Evolutionary conservation across 2,888 invertebrate species (phyloP).

Genomic region (Protula sp.): DNA sequence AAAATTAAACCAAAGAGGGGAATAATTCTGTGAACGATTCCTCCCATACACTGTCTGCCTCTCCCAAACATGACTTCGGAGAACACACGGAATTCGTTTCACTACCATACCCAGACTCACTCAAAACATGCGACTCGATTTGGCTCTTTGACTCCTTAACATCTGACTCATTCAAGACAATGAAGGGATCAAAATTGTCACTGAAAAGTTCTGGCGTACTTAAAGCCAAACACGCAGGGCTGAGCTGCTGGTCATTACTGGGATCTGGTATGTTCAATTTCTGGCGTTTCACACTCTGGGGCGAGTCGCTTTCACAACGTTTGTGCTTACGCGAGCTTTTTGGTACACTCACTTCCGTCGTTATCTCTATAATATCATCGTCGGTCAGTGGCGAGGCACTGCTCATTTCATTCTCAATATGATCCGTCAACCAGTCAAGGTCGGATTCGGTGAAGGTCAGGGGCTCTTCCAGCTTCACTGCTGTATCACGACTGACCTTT

Average conservation of each 20-base stretch:
- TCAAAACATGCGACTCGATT: too few species aligned
- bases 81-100: neutral
- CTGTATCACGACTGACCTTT: too few species aligned
- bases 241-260: neutral
- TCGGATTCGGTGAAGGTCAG: neutral
- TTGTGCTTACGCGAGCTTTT: neutral
- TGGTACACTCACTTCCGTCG: neutral
- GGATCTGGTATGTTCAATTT: neutral
- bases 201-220: neutral
- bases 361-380: neutral
- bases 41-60: conserved; percentile 31
- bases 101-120: conserved; percentile 1
- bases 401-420: neutral
- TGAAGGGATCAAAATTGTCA: neutral
- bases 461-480: neutral
- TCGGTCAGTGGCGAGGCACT: neutral
- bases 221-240: neutral
- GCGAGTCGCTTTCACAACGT: neutral
- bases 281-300: neutral
- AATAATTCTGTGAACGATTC: conserved; percentile 39
- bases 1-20: conserved; percentile 16
- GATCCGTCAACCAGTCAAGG: neutral
- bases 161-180: neutral
- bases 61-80: neutral
- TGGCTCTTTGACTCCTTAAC: neutral